Evolutionary conservation across 2,113 vertebrate species (phyloP).

Genomic region (Aptenodytes patagonicus): DNA sequence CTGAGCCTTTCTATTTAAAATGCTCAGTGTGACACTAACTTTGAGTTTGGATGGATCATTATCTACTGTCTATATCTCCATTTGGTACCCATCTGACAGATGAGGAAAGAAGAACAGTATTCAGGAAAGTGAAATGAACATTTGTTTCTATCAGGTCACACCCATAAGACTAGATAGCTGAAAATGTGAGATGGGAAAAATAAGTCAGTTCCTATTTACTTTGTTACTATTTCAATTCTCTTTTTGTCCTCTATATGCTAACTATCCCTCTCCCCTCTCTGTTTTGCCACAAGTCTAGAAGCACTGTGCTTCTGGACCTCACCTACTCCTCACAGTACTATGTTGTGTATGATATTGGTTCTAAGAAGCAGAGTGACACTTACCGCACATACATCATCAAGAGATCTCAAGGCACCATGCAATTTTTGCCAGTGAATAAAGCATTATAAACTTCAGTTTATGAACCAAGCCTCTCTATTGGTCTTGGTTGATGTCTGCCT

Average conservation of each 20-base stretch:
- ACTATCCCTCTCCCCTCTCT: neutral
- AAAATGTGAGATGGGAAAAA: neutral
- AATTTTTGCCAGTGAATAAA: neutral
- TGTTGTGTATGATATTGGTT: neutral
- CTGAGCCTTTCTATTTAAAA: neutral
- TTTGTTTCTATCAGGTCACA: neutral
- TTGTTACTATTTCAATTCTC: neutral
- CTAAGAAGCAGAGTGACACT: neutral
- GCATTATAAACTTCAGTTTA: neutral
- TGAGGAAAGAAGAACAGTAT: neutral
- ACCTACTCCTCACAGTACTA: neutral
- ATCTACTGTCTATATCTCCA: neutral
- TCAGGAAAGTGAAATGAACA: neutral
- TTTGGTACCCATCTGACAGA: neutral
- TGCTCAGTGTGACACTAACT: neutral
- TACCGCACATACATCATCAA: neutral
- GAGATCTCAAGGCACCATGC: neutral
- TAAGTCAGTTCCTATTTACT: neutral
- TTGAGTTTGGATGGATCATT: neutral
- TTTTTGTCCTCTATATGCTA: neutral
- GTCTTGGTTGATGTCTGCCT: neutral
- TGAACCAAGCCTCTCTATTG: neutral
- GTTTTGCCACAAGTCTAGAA: neutral
- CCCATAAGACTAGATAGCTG: neutral
- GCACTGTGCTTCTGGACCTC: neutral